These are phyloP conservation scores for Eospalax fontanierii DNA, from an alignment of 2,797 vertebrate species.

Conservation along the genomic window DNA sequence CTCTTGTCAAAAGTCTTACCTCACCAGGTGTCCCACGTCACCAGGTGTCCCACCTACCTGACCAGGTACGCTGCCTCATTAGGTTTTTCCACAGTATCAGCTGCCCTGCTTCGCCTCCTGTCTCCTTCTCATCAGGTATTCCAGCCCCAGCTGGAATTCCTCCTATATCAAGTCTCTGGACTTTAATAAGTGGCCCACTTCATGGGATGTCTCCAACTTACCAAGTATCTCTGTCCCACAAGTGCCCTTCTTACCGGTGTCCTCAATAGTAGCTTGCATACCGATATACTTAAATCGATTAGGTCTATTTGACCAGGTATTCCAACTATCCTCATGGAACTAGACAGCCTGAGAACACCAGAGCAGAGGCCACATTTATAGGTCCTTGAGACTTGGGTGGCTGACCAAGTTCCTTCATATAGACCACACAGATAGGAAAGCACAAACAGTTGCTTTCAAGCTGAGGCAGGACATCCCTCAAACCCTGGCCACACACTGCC, in stretches of 20 bases:
- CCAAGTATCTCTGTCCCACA: too few species aligned
- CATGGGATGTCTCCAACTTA: neutral
- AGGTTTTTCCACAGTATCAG: neutral
- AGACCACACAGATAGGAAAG: neutral
- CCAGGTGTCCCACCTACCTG: neutral
- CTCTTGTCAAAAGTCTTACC: neutral
- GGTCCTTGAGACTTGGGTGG: accelerated
- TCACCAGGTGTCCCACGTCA: neutral
- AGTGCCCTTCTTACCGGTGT: neutral
- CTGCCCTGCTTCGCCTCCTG: neutral
- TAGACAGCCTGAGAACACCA: neutral
- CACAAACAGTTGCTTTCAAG: too few species aligned
- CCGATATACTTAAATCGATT: neutral
- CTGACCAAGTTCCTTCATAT: neutral
- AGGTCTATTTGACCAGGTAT: neutral
- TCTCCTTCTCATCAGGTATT: neutral
- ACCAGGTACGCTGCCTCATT: neutral
- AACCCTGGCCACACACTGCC: neutral
- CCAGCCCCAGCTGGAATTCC: neutral
- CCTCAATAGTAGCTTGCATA: neutral
- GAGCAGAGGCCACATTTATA: accelerated
- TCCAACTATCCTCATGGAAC: neutral
- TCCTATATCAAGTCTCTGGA: neutral
- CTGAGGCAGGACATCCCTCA: neutral
- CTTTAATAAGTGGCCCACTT: neutral